Conservation (phyloP, 1,140 invertebrate species). For the Aricia agestis region DNA sequence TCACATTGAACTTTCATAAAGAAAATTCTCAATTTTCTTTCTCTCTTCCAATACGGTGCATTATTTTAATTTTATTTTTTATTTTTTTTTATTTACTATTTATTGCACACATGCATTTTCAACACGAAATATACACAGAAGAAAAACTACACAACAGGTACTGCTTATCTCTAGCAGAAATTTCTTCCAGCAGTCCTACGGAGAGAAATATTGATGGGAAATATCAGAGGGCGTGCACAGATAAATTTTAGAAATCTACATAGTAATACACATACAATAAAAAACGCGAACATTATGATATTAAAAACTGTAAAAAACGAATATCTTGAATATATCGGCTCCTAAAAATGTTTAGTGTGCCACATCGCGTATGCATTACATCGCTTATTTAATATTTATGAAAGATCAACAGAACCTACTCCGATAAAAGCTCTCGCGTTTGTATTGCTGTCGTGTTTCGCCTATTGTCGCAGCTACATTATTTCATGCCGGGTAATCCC, state of each 20-base stretch:
- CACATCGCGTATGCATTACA: constrained; percentile 12
- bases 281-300: neutral
- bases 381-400: constrained; percentile 16
- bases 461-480: neutral
- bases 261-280: no score
- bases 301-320: neutral
- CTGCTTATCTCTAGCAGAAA: no score
- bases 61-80: no score
- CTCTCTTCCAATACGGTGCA: neutral
- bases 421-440: constrained; percentile 1
- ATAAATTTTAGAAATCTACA: no score
- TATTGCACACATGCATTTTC: no score
- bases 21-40: neutral
- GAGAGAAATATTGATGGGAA: no score
- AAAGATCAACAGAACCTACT: constrained; percentile 9
- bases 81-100: no score
- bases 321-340: neutral
- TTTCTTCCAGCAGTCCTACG: no score
- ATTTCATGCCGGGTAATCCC: neutral
- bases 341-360: constrained; percentile 9
- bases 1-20: neutral
- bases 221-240: no score
- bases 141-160: no score
- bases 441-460: constrained; percentile 4
- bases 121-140: no score